Percentiles rank a stretch among this genome's conserved stretches.
phyloP scores from a whole-genome alignment of 2,113 vertebrate species.

The Tauraco erythrolophus region DNA sequence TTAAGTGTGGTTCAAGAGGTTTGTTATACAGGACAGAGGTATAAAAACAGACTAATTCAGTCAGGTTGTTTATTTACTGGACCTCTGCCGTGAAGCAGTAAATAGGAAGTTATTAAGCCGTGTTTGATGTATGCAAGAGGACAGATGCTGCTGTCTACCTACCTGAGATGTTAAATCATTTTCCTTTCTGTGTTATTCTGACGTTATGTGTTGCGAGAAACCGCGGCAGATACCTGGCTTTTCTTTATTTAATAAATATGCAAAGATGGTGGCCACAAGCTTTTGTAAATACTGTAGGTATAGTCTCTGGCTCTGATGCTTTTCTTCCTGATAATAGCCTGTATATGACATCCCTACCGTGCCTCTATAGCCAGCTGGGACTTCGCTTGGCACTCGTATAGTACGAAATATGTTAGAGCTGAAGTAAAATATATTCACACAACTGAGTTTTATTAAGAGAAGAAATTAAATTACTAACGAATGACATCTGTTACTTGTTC shows the following conservation, averaged over 20 bases:
- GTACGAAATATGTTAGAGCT: background rate
- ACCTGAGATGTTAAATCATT: background rate
- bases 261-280: background rate
- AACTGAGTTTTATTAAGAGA: conserved; percentile 23
- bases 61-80: conserved; percentile 13
- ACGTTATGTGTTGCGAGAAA: background rate
- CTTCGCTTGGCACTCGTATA: fast-evolving
- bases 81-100: background rate
- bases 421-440: conserved; percentile 27
- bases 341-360: background rate
- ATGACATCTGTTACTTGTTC: conserved; percentile 29
- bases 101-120: conserved; percentile 44
- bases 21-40: conserved; percentile 65
- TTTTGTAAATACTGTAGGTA: background rate
- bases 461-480: conserved; percentile 48
- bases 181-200: background rate
- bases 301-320: fast-evolving
- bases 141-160: conserved; percentile 78
- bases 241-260: background rate
- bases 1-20: conserved; percentile 78
- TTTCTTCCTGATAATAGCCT: background rate
- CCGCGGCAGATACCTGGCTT: background rate
- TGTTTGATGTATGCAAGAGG: conserved; percentile 77
- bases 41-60: conserved; percentile 27
- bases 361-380: background rate